These are phyloP conservation scores for Salvelinus fontinalis DNA, from an alignment of 2,113 vertebrate genomes.

Conservation along the genomic window DNA sequence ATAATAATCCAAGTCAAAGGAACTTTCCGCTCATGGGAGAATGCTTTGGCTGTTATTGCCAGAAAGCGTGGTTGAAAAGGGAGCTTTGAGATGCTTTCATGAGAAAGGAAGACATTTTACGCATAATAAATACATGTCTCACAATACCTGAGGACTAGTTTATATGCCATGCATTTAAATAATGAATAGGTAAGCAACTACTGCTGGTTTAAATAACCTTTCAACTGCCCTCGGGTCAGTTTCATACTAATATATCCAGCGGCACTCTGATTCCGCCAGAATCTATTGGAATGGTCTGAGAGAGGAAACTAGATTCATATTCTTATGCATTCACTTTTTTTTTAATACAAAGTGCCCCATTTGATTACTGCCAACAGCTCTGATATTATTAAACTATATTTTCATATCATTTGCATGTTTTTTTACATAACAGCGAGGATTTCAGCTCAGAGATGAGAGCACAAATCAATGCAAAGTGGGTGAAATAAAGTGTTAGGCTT, in stretches of 20 bases:
- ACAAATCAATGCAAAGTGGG: slow-evolving; percentile 1
- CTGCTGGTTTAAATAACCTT: slow-evolving; percentile 33
- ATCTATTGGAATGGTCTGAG: slow-evolving; percentile 1
- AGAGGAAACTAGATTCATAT: slow-evolving; percentile 35
- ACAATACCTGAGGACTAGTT: slow-evolving; percentile 39
- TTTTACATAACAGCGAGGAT: slow-evolving; percentile 51
- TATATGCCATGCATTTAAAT: slow-evolving; percentile 58
- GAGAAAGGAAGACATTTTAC: slow-evolving; percentile 30
- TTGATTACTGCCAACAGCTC: slow-evolving; percentile 22
- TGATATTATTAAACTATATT: slow-evolving; percentile 3
- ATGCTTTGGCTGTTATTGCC: slow-evolving; percentile 40
- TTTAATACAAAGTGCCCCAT: slow-evolving; percentile 12
- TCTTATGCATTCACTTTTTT: slow-evolving; percentile 31
- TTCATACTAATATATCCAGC: slow-evolving; percentile 42
- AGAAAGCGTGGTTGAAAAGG: slow-evolving; percentile 28
- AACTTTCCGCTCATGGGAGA: slow-evolving; percentile 32
- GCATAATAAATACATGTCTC: slow-evolving; percentile 40
- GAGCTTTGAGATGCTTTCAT: slow-evolving; percentile 22
- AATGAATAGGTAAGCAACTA: slow-evolving; percentile 51
- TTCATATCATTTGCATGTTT: slow-evolving; percentile 40
- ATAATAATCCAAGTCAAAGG: slow-evolving; percentile 28
- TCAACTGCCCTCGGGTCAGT: slow-evolving; percentile 35
- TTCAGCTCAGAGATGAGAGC: no score
- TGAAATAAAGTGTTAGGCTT: slow-evolving; percentile 35
- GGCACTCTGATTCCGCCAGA: slow-evolving; percentile 44